phyloP scores from a whole-genome alignment of 2,797 vertebrate species.

The Notolabrus celidotus region DNA sequence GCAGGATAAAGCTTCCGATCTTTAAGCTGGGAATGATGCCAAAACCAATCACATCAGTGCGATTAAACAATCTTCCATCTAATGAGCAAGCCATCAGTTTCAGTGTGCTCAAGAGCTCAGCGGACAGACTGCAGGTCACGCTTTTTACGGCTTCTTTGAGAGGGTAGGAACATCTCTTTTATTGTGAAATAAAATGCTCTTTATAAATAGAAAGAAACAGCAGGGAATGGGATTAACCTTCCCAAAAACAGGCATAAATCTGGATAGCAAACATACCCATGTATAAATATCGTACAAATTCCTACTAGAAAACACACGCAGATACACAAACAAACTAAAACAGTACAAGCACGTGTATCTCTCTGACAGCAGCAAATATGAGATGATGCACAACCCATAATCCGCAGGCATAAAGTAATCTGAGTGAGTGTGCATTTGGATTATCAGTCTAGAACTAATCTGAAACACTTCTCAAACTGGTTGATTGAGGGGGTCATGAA shows the following conservation, averaged over 20 bases:
- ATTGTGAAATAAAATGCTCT: constrained; percentile 1
- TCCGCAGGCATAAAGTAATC: constrained; percentile 72
- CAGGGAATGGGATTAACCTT: background rate
- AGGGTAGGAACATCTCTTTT: background rate
- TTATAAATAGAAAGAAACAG: background rate
- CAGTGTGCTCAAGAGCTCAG: constrained; percentile 12
- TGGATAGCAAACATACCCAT: background rate
- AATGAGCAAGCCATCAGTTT: constrained; percentile 30
- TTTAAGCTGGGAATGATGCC: constrained; percentile 12
- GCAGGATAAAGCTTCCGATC: constrained; percentile 17
- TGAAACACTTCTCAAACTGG: constrained; percentile 61
- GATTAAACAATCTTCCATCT: constrained; percentile 37
- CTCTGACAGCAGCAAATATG: constrained; percentile 47
- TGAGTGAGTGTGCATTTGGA: constrained; percentile 78
- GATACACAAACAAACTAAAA: constrained; percentile 20
- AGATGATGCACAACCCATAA: constrained; percentile 60
- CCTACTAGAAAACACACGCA: background rate
- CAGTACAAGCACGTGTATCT: constrained; percentile 20
- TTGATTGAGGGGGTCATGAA: constrained; percentile 43
- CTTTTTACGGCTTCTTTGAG: constrained; percentile 1
- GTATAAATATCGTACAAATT: constrained; percentile 7
- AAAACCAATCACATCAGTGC: constrained; percentile 28
- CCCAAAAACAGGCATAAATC: background rate
- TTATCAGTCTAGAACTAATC: constrained; percentile 74
- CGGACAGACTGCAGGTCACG: constrained; percentile 13